Evolutionary conservation across 2,113 vertebrate genomes (phyloP).

Genomic region (Catharus bicknelli): DNA sequence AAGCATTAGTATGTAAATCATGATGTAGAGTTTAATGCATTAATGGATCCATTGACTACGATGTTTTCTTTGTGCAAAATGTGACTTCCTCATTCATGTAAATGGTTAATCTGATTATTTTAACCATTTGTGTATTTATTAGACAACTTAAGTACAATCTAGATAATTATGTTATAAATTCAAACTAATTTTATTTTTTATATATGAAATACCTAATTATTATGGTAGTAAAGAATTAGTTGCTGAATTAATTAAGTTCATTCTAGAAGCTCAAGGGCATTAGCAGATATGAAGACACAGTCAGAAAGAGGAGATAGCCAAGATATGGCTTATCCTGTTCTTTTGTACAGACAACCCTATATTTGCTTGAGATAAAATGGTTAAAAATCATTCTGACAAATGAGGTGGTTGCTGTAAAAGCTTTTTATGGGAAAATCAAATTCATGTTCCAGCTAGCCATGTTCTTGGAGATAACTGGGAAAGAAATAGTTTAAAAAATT

Average conservation of each 20-base stretch:
- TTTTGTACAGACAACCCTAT: not conserved
- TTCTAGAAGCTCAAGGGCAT: not conserved
- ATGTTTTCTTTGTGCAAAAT: not conserved
- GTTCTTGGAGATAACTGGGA: not conserved
- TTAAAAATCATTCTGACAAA: not conserved
- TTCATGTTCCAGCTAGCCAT: not conserved
- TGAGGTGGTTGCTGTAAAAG: rapidly evolving
- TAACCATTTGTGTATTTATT: not conserved
- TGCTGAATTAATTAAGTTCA: not conserved
- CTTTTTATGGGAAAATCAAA: not conserved
- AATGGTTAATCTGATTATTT: slow-evolving; percentile 26
- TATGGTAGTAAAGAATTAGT: not conserved
- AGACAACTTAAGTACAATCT: not conserved
- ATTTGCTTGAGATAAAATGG: not conserved
- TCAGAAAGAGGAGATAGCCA: not conserved
- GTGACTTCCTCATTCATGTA: not conserved
- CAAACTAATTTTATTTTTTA: not conserved
- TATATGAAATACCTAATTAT: not conserved
- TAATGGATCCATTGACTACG: not conserved
- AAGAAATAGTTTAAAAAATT: not conserved
- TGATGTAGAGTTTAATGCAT: not conserved
- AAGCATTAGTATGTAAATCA: not conserved
- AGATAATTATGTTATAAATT: not conserved
- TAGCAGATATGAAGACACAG: not conserved
- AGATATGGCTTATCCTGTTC: not conserved